Percentiles rank a stretch among this genome's conserved stretches.
Evolutionary conservation across 2,113 vertebrate genomes (phyloP).

Genomic region (Takifugu flavidus): DNA sequence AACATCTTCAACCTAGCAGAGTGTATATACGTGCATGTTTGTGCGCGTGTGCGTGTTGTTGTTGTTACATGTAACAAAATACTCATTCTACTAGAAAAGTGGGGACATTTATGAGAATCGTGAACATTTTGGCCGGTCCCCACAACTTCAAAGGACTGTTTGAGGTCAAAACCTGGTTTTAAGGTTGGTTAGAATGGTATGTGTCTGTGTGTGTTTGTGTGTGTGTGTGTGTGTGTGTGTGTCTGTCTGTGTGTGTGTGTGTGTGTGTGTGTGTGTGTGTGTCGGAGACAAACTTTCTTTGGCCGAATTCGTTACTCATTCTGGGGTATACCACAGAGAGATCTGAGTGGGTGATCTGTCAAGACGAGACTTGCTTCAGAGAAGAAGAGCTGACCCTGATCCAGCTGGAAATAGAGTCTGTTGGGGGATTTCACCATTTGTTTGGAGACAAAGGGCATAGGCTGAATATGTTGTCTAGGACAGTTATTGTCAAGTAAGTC

Average conservation of each 20-base stretch:
- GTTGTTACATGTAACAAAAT: too few species aligned
- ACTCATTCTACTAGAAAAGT: too few species aligned
- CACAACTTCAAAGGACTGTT: too few species aligned
- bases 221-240: background rate
- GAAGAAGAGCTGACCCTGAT: slow-evolving; percentile 38
- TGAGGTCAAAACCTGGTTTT: too few species aligned
- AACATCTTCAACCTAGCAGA: too few species aligned
- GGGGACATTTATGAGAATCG: too few species aligned
- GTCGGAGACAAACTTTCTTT: slow-evolving; percentile 6
- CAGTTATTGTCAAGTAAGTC: slow-evolving; percentile 8
- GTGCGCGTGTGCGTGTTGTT: background rate
- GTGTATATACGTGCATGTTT: background rate
- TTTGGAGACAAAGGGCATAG: slow-evolving; percentile 13
- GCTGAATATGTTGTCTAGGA: slow-evolving; percentile 9
- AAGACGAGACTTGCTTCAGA: slow-evolving; percentile 23
- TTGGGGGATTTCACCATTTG: slow-evolving; percentile 17
- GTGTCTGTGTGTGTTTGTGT: background rate
- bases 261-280: background rate
- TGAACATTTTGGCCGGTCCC: too few species aligned
- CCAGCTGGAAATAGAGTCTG: slow-evolving; percentile 28
- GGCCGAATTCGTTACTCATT: slow-evolving; percentile 28
- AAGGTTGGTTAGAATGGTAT: background rate
- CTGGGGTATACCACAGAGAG: slow-evolving; percentile 42
- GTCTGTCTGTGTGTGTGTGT: background rate
- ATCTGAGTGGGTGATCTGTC: slow-evolving; percentile 52